Evolutionary conservation across 2,888 invertebrate genomes (phyloP).

Genomic region (Aethes cnicana): DNA sequence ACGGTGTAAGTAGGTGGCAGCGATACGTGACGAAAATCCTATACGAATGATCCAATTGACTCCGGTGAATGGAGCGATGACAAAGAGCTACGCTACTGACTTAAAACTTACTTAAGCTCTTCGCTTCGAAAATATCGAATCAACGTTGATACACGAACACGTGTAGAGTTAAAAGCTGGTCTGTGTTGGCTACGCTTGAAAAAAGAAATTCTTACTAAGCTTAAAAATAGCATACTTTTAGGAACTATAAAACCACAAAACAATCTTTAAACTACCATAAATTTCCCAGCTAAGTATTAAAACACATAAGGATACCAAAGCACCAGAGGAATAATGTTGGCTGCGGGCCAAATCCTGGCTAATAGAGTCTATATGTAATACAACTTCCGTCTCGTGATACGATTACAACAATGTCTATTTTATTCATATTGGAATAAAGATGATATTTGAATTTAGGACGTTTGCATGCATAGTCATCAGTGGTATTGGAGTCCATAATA

Average conservation of each 20-base stretch:
- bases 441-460: not conserved
- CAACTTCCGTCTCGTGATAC: constrained; percentile 9
- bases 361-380: constrained; percentile 14
- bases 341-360: constrained; percentile 16
- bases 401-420: not conserved
- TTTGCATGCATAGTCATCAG: constrained; percentile 13
- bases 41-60: constrained; percentile 26
- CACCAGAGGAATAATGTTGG: constrained; percentile 23
- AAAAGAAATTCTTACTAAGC: no score
- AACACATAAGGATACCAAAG: constrained; percentile 18
- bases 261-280: constrained; percentile 5
- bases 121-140: no score
- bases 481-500: constrained; percentile 23
- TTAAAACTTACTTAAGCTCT: no score
- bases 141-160: no score
- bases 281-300: constrained; percentile 8
- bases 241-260: not conserved
- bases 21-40: constrained; percentile 26
- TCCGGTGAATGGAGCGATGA: constrained; percentile 15
- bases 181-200: no score
- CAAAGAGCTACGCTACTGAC: no score
- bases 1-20: constrained; percentile 23
- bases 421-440: not conserved
- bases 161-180: no score
- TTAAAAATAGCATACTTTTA: no score